Percentiles rank a stretch among this genome's conserved stretches.
Conservation (phyloP, 2,113 vertebrate species). For the Lepus americanus region DNA sequence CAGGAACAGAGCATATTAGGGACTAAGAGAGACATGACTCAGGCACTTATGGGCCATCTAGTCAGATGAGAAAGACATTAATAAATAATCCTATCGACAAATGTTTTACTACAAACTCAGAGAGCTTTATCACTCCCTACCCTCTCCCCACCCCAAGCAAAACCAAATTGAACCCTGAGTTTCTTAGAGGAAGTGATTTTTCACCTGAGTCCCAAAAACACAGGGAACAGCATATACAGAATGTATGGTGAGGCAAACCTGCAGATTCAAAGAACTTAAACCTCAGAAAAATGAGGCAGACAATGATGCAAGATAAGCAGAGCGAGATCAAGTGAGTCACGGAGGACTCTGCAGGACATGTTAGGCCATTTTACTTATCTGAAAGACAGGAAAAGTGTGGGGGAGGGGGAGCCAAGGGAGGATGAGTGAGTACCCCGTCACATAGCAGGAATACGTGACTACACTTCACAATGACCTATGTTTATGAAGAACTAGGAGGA, state of each 20-base stretch:
- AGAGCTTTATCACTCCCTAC: background rate
- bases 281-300: slow-evolving; percentile 13
- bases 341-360: background rate
- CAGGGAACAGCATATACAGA: background rate
- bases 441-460: too few relatives aligned
- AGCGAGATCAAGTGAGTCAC: background rate
- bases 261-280: background rate
- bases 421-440: too few relatives aligned
- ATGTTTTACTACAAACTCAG: slow-evolving; percentile 24
- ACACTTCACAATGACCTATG: too few relatives aligned
- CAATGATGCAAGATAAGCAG: background rate
- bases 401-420: too few relatives aligned
- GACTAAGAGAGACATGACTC: background rate
- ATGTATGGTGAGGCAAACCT: background rate
- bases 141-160: background rate
- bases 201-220: background rate
- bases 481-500: too few relatives aligned
- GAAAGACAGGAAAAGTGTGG: too few relatives aligned
- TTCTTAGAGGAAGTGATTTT: background rate
- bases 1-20: background rate
- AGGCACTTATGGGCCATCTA: background rate
- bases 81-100: background rate
- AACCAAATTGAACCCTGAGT: slow-evolving; percentile 9
- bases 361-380: background rate
- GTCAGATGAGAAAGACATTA: background rate